Evolutionary conservation across 2,113 vertebrate genomes (phyloP).

Genomic region (Argyrosomus japonicus): DNA sequence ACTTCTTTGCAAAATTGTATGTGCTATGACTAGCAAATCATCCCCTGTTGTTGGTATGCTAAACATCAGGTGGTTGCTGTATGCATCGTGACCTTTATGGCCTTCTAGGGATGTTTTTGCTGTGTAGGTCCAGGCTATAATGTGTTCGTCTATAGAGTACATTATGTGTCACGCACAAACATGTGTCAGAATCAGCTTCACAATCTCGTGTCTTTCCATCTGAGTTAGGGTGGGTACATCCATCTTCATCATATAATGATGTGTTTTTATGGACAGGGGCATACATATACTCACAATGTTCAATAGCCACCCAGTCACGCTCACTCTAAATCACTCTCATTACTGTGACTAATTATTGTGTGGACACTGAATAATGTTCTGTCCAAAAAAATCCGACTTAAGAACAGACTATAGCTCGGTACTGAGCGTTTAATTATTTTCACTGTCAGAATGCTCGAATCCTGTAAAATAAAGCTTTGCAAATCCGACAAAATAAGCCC

Average conservation of each 20-base stretch:
- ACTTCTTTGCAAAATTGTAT: neutral
- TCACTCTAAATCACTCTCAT: conserved; percentile 43
- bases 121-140: neutral
- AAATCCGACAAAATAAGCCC: conserved; percentile 57
- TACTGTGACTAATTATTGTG: conserved; percentile 56
- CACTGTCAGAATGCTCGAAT: conserved; percentile 41
- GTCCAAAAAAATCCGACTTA: conserved; percentile 45
- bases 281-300: conserved; percentile 14
- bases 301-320: conserved; percentile 6
- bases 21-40: neutral
- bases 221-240: neutral
- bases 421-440: conserved; percentile 51
- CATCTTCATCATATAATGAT: neutral
- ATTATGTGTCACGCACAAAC: neutral
- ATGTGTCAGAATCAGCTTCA: neutral
- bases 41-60: neutral
- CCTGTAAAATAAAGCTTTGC: conserved; percentile 53
- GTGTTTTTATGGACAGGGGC: neutral
- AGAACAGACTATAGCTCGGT: conserved; percentile 42
- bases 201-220: neutral
- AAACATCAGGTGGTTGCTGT: conserved; percentile 21
- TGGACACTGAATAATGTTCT: conserved; percentile 46
- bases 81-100: neutral
- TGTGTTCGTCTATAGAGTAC: too few relatives aligned
- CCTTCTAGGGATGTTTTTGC: neutral